Evolutionary conservation across 2,888 invertebrate genomes (phyloP), one percentile per base, ranked within the genome.

Genomic region (Empis livida): DNA sequence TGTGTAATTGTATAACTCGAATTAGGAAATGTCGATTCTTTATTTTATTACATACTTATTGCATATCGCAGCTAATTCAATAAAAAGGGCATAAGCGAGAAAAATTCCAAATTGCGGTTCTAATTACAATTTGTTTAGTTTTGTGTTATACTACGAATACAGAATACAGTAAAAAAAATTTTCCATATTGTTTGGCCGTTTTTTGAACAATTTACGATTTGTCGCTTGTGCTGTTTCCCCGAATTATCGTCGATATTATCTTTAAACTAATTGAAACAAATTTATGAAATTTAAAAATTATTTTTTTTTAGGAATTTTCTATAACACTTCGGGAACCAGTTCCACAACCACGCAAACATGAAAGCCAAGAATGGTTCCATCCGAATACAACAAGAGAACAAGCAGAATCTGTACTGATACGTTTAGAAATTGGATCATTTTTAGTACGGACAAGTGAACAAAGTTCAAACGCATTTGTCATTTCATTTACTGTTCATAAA

Each of bases 341-440:
- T 3, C 95, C 95, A 0, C 95, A 94, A 64, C 93, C 93, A 16
- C 90, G 88, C 62, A 89, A 90, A 62, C 95, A 96, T 59, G 92
- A 93, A 65, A 85, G 82, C 48, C 87, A 89, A 70, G 88, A 87
- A 56, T 96, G 95, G 95, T 96, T 85, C 72, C 90, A 91, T 62
- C 78, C 84, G 2, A 77, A 80, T 45, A 84, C 90, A 55, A 81
- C 82, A 15, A 77, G 93, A 50, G 76, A 78, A 10, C 80, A 85
- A 55, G 91, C 95, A 0, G 95, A 99, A 65, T 89, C 93, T 54
- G 77, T 92, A 64, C 70, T 99, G 49, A 82, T 84, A 54, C 79
- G 86, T 56, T 79, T 90, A 35, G 80, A 80, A 5, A 93, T 97
- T 62, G 97, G 97, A 0, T 93, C 96, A 1, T 99, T 94, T 70